Percentiles rank a stretch among this genome's conserved stretches.
Evolutionary conservation across 2,113 vertebrate species (phyloP).

Genomic region (Gymnorhina tibicen): DNA sequence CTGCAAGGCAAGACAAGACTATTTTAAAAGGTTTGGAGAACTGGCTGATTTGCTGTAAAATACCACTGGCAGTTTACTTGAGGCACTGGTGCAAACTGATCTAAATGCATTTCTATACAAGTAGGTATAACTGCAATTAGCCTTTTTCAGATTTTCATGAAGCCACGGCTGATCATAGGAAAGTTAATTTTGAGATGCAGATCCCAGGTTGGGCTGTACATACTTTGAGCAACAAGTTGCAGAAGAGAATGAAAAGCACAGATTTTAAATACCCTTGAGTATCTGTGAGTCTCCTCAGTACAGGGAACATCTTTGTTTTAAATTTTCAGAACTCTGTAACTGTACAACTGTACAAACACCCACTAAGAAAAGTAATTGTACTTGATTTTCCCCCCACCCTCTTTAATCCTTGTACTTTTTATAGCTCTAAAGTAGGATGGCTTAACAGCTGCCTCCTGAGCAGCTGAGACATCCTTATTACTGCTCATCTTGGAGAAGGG

Average conservation of each 20-base stretch:
- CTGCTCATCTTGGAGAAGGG: neutral
- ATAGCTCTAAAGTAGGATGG: neutral
- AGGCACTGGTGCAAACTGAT: neutral
- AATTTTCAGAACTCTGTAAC: neutral
- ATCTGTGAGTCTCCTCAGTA: neutral
- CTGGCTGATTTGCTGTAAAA: neutral
- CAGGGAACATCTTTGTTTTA: neutral
- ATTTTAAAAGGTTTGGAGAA: neutral
- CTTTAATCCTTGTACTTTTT: neutral
- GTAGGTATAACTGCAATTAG: neutral
- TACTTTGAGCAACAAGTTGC: neutral
- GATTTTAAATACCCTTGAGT: neutral
- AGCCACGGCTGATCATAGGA: neutral
- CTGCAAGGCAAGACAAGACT: neutral
- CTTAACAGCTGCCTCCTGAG: neutral
- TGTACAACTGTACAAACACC: neutral
- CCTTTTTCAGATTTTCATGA: neutral
- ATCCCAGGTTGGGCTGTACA: neutral
- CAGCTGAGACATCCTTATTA: neutral
- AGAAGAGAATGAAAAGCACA: neutral
- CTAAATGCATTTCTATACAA: neutral
- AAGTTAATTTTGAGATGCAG: neutral
- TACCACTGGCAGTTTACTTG: neutral
- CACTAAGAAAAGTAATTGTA: neutral
- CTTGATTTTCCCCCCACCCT: neutral